Conservation (phyloP, 2,113 vertebrate genomes). For the Microcebus lehilahytsara region DNA sequence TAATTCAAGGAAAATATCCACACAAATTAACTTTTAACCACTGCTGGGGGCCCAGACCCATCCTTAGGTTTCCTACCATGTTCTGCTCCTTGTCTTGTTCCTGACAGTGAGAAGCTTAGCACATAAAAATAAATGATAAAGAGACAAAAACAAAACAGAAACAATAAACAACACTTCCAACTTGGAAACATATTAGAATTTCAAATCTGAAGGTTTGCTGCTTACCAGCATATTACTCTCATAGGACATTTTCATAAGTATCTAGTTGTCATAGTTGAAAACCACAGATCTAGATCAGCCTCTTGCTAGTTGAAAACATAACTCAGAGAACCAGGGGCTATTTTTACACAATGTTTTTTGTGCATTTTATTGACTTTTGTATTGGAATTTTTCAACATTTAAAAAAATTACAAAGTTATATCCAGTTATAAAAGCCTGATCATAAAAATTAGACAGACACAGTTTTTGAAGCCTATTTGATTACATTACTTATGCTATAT, state of each 20-base stretch:
- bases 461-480: slow-evolving; percentile 5
- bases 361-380: slow-evolving; percentile 12
- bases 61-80: accelerated
- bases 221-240: neutral
- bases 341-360: neutral
- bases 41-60: no score
- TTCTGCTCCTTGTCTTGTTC: neutral
- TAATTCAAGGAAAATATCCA: neutral
- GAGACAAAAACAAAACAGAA: no score
- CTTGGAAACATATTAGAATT: no score
- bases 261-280: neutral
- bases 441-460: neutral
- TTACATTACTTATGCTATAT: neutral
- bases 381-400: neutral
- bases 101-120: neutral
- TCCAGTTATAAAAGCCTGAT: neutral
- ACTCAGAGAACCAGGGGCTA: neutral
- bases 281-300: neutral
- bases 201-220: neutral
- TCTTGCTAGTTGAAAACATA: neutral
- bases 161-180: no score
- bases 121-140: no score
- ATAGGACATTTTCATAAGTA: neutral
- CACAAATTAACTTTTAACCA: neutral
- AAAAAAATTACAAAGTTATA: slow-evolving; percentile 6